Base-by-base conservation (phyloP, 2,797 vertebrate species). In the Vultur gryphus region DNA sequence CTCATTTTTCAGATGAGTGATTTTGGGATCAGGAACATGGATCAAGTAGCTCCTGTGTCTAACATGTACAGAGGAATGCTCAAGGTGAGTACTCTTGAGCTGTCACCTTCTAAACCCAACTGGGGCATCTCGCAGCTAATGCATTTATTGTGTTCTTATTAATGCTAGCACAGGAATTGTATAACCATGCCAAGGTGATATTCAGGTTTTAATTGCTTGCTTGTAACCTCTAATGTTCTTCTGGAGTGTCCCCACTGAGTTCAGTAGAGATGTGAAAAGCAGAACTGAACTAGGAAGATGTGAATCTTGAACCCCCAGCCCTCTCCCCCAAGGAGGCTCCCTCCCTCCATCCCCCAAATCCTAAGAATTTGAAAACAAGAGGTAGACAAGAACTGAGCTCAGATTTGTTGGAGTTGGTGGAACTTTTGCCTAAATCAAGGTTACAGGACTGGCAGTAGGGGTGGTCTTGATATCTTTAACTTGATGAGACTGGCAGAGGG, bases 41-140 rank as follows among this genome's bases (percentile, higher is more conserved):
- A 99, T 95, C 98, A 99, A 94, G 98, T 99, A 33, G 98, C 98
- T 72, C 98, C 98, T 0, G 96, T 99, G 44, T 98, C 98, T 11
- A 97, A 83, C 59, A 87, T 97, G 77, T 98, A 98, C 84, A 98
- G 98, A 92, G 98, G 98, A 78, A 92, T 98, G 49, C 98, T 99
- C 57, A 99, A 99, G 98, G 99, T 99, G 90, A 98, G 98, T 88
- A 26, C 28, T 49, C 41, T 29, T 24, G 52, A 76, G 57, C 44
- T 78, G 66, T 24, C 21, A 9, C 7, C 57, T 79, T 49, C 46
- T 59, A 58, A 72, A 91, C 43, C 67, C 24, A 28, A 7, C 17
- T 44, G 72, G 48, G 48, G 39, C 57, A 71, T 90, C 72, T 70
- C 64, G 35, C 65, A 64, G 33, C 26, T 61, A 33, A 25, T 48